Base-by-base conservation (phyloP, 2,888 invertebrate genomes). In the Melanostoma scalare region DNA sequence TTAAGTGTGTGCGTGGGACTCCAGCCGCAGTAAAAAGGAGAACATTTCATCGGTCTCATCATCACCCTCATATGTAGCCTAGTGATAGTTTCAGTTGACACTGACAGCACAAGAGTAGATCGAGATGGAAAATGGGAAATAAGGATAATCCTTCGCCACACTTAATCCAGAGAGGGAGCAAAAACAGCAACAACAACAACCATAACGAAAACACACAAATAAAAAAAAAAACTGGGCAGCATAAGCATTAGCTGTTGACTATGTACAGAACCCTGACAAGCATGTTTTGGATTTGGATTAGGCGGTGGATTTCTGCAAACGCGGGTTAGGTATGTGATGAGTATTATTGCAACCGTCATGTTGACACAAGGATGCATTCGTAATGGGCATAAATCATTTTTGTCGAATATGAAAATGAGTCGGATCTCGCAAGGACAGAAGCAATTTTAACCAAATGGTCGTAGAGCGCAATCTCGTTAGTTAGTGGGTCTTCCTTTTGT, bases 41-140 rank as follows among this genome's bases (percentile, higher is more conserved):
- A 52, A 55, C 52, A 44, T 61, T 53, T 67, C 65, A 48, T 67
- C 67, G 30, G 68, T 4, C 50, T 58, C 46, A 58, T 74, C 56
- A 46, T 61, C 65, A 31, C 35, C 61, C 9, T 33, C 3, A 10
- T n/a, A 36, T 50, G 63, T 48, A 48, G 50, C 44, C 10, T 46
- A n/a, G 44, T 35, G 67, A 40, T 63, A 58, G 80, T 75, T 69
- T 72, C 71, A 69, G 53, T 55, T 84, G 74, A 75, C 60, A 74
- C 78, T 84, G 84, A 84, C 69, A 72, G 74, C 6, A 69, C 20
- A 20, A 84, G 67, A 78, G 65, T 79, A 84, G 84, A 78, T 74
- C 60, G 67, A 78, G 9, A 58, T 67, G 42, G 58, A 75, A 69
- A 73, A 65, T 67, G 48, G 40, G 48, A 74, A 56, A 75, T 46